A percentile compares a stretch with the other conserved stretches of the same genome.
These are phyloP conservation scores for Sebastes wilsoni DNA, from an alignment of 2,797 vertebrate species.

Conservation along the genomic window DNA sequence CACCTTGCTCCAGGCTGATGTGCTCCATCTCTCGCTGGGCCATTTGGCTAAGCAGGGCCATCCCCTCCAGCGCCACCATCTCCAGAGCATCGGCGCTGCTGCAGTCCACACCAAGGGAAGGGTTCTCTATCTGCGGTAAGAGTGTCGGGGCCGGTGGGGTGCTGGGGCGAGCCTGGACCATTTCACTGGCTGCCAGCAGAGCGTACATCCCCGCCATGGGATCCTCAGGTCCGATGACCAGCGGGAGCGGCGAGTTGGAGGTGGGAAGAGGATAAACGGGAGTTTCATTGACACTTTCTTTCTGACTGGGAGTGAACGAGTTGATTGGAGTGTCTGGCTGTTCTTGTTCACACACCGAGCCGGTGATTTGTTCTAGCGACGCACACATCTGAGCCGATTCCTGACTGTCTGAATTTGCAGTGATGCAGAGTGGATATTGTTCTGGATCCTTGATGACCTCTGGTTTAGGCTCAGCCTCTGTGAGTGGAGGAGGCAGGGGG, in stretches of 20 bases:
- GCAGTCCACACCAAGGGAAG: constrained; percentile 60
- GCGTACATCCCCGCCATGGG: constrained; percentile 95
- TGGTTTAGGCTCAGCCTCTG: constrained; percentile 67
- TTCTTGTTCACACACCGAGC: constrained; percentile 19
- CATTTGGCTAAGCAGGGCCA: constrained; percentile 94
- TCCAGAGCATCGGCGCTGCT: constrained; percentile 81
- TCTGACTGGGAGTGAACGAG: constrained; percentile 27
- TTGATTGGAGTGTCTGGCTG: constrained; percentile 29
- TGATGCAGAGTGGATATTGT: constrained; percentile 58
- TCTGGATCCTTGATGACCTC: constrained; percentile 70
- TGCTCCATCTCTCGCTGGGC: constrained; percentile 89
- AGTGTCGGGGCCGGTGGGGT: constrained; percentile 59
- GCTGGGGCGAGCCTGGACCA: constrained; percentile 85
- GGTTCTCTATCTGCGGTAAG: constrained; percentile 36
- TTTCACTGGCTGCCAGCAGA: constrained; percentile 90
- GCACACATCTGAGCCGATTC: constrained; percentile 13
- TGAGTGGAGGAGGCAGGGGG: constrained; percentile 62
- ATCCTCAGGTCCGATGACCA: constrained; percentile 82
- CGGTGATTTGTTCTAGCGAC: constrained; percentile 12
- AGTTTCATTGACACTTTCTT: constrained; percentile 61
- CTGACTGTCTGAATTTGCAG: constrained; percentile 29
- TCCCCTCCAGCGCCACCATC: constrained; percentile 91
- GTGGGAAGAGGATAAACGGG: constrained; percentile 41
- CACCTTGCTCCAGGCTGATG: constrained; percentile 64
- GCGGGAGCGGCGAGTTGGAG: constrained; percentile 54